These are phyloP conservation scores for Argynnis bischoffii DNA, from an alignment of 2,888 invertebrate genomes.

Conservation along the genomic window DNA sequence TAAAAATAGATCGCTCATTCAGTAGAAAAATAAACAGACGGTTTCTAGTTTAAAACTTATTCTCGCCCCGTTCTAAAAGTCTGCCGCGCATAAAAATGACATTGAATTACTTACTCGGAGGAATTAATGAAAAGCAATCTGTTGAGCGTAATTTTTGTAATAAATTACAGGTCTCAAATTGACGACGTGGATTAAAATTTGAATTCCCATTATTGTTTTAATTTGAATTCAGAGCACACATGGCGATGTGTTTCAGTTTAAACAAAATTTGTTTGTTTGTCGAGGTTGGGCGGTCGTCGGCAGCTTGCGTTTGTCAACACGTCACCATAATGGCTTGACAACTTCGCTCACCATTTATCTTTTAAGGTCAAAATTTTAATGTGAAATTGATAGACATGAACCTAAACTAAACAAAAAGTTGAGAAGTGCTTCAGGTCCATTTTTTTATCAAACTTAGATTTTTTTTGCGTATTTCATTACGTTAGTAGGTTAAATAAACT, in stretches of 20 bases:
- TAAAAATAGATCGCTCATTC: slow-evolving; percentile 39
- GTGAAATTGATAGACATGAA: neutral
- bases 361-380: slow-evolving; percentile 16
- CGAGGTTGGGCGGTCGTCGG: slow-evolving; percentile 50
- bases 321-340: slow-evolving; percentile 49
- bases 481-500: neutral
- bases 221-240: slow-evolving; percentile 74
- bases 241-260: slow-evolving; percentile 68
- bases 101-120: slow-evolving; percentile 36
- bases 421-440: too few relatives aligned
- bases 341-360: slow-evolving; percentile 39
- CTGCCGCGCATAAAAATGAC: slow-evolving; percentile 37
- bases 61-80: slow-evolving; percentile 34
- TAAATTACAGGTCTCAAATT: slow-evolving; percentile 30
- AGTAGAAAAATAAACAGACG: slow-evolving; percentile 35
- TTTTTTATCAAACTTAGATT: too few relatives aligned
- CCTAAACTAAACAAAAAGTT: too few relatives aligned
- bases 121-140: slow-evolving; percentile 37
- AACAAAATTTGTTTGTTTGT: slow-evolving; percentile 71
- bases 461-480: neutral
- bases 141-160: slow-evolving; percentile 28
- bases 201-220: slow-evolving; percentile 63
- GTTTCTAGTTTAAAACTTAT: slow-evolving; percentile 39
- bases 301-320: slow-evolving; percentile 60
- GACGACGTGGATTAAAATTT: slow-evolving; percentile 45